Base-by-base conservation (phyloP, 2,888 invertebrate genomes). In the Philereme vetulata region DNA sequence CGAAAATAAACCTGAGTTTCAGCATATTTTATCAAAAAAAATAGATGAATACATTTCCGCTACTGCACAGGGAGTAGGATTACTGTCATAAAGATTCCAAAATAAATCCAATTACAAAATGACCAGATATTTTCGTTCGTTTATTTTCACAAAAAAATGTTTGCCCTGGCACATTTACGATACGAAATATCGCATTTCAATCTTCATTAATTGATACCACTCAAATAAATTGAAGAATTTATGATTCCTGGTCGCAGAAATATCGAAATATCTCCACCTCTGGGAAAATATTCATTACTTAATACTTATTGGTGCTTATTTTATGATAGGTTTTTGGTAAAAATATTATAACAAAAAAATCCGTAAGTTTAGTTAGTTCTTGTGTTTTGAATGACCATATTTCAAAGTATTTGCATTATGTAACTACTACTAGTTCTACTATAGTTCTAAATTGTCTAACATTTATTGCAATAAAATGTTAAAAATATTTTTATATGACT, bases 221-320 rank as follows among this genome's bases (percentile, higher is more conserved):
- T 65, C 63, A 63, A 54, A 63, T 56, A 57, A 61, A 65, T 64
- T 59, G 64, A 66, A 63, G 57, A 66, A 61, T 56, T 59, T 59
- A 54, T 51, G 51, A 62, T 58, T 50, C 50, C 53, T 40, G 40
- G 54, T 44, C 55, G 52, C 48, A 32, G 32, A 57, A 51, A 60
- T 52, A 62, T 56, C 33, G 11, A 34, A 43, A 66, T 64, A 38
- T 44, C 44, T 46, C 46, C 40, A 43, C 43, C 45, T 52, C 56
- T 51, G 47, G 55, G 42, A 55, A 62, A 64, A 45, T 3, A 34
- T 21, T 53, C 8, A 50, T 59, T 46, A 54, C 8, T 32, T n/a
- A 47, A 36, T 36, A 42, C 42, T 10, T 0, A 9, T 55, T 42
- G 33, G 40, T 47, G 4, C 9, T 33, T 33, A 8, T 47, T 9